A percentile compares a stretch with the other conserved stretches of the same genome.
Evolutionary conservation across 2,113 vertebrate species (phyloP).

Genomic region (Mola mola): DNA sequence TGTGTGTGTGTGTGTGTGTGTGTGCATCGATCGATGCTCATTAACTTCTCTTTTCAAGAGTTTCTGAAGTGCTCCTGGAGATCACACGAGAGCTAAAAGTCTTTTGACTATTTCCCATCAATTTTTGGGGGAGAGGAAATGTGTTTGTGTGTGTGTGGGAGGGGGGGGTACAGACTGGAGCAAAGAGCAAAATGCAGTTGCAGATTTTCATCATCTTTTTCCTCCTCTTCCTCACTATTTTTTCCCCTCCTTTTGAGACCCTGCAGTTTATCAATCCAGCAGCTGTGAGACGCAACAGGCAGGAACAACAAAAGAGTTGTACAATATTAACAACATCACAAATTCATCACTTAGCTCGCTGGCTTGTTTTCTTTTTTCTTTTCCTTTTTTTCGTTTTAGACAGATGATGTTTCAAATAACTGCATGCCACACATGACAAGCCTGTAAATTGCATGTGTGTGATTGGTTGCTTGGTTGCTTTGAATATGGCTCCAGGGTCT

Average conservation of each 20-base stretch:
- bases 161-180: slow-evolving; percentile 24
- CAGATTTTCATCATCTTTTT: slow-evolving; percentile 51
- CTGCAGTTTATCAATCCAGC: neutral
- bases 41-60: slow-evolving; percentile 80
- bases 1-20: slow-evolving; percentile 26
- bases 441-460: neutral
- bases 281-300: slow-evolving; percentile 44
- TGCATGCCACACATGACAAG: neutral
- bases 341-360: slow-evolving; percentile 10
- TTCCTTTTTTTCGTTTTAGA: too few relatives aligned
- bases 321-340: slow-evolving; percentile 3
- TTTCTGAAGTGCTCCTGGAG: slow-evolving; percentile 66
- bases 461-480: slow-evolving; percentile 20
- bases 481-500: slow-evolving; percentile 40
- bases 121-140: neutral
- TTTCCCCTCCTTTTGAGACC: neutral
- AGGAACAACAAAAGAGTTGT: neutral
- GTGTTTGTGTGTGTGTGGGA: slow-evolving; percentile 4
- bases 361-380: slow-evolving; percentile 17
- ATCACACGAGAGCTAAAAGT: slow-evolving; percentile 74
- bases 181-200: slow-evolving; percentile 49
- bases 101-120: slow-evolving; percentile 61
- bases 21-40: slow-evolving; percentile 70
- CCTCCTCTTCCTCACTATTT: slow-evolving; percentile 19
- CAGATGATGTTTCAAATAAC: slow-evolving; percentile 9